A percentile compares a stretch with the other conserved stretches of the same genome.
phyloP scores from a whole-genome alignment of 2,888 invertebrate species.

The Epistrophella euchroma region DNA sequence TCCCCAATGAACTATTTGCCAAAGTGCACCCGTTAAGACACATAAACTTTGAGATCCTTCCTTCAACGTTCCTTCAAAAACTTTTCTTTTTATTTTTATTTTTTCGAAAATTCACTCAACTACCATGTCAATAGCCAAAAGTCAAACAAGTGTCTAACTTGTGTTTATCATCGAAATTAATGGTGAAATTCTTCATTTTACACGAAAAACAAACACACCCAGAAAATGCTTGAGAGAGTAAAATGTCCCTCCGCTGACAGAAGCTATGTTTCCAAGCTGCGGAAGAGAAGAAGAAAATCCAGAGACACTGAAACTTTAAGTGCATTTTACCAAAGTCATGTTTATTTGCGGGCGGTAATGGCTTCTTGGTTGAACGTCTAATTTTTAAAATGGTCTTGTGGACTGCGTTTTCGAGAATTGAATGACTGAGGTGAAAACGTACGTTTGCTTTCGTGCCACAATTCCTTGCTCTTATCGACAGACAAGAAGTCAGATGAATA shows the following conservation, averaged over 20 bases:
- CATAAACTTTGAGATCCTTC: conserved; percentile 13
- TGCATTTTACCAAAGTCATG: conserved; percentile 68
- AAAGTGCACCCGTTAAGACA: conserved; percentile 11
- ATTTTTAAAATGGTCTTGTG: conserved; percentile 45
- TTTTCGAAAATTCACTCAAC: conserved; percentile 20
- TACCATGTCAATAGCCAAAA: conserved; percentile 61
- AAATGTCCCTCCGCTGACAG: conserved; percentile 36
- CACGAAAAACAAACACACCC: background rate
- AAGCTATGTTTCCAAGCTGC: conserved; percentile 5
- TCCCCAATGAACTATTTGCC: conserved; percentile 3
- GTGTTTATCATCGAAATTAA: conserved; percentile 67
- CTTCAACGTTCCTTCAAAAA: conserved; percentile 3
- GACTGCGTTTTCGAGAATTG: background rate
- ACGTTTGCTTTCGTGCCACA: conserved; percentile 28
- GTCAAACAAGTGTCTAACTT: conserved; percentile 74
- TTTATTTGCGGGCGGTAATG: conserved; percentile 54
- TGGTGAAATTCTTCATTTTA: conserved; percentile 31
- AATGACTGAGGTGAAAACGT: conserved; percentile 61
- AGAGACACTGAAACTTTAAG: conserved; percentile 57
- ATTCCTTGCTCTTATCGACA: conserved; percentile 47
- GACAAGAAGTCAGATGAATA: background rate
- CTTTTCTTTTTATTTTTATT: background rate
- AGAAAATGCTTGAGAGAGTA: background rate
- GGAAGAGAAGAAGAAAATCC: background rate
- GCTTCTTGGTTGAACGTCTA: conserved; percentile 57